Conservation (phyloP, 2,113 vertebrate species). For the Ammodytes marinus region DNA sequence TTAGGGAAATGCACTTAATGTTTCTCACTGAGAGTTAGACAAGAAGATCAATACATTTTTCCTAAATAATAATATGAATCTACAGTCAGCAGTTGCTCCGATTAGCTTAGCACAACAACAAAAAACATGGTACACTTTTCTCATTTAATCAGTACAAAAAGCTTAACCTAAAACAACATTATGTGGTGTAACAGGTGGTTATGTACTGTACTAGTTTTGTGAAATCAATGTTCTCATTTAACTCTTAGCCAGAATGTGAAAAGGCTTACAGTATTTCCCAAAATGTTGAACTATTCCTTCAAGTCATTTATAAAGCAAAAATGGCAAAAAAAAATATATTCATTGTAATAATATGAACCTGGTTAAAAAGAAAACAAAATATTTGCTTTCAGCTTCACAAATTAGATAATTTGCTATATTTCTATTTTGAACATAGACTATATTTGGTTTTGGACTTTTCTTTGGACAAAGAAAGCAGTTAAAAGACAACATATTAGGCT, state of each 20-base stretch:
- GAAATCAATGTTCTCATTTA: too few relatives aligned
- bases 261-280: background rate
- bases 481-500: background rate
- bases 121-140: too few relatives aligned
- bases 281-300: background rate
- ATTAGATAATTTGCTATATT: background rate
- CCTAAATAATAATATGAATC: background rate
- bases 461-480: constrained; percentile 10
- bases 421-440: background rate
- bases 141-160: background rate
- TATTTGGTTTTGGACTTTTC: background rate
- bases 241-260: background rate
- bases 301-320: background rate
- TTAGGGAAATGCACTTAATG: background rate
- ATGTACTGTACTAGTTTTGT: background rate
- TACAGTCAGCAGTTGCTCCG: background rate
- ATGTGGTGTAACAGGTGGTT: background rate
- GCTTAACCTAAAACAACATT: background rate
- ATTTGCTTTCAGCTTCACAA: background rate
- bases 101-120: background rate
- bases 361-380: background rate
- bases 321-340: too few relatives aligned
- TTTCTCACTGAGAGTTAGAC: background rate
- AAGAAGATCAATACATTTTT: background rate
- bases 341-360: too few relatives aligned